Conservation (phyloP, 2,888 invertebrate species). For the Lymantria monacha region DNA sequence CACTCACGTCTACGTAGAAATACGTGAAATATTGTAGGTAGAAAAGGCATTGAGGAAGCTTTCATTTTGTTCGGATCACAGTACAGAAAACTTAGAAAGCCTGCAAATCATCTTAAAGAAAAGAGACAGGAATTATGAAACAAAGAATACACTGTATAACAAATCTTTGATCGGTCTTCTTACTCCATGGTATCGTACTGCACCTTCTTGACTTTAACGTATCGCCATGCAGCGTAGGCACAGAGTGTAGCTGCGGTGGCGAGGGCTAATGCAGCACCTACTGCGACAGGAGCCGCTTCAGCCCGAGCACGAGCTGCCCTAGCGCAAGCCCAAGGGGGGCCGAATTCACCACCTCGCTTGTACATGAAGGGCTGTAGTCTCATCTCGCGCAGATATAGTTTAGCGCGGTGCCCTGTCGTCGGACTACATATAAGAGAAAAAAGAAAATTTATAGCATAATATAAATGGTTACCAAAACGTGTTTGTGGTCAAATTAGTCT, state of each 20-base stretch:
- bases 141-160: too few species aligned
- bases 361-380: slow-evolving; percentile 95
- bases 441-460: too few species aligned
- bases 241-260: slow-evolving; percentile 91
- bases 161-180: not conserved
- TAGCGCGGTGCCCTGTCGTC: slow-evolving; percentile 79
- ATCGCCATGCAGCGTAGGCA: slow-evolving; percentile 89
- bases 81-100: too few species aligned
- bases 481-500: too few species aligned
- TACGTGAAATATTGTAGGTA: too few species aligned
- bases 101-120: too few species aligned
- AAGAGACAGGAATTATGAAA: too few species aligned
- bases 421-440: slow-evolving; percentile 41
- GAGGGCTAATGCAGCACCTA: slow-evolving; percentile 90
- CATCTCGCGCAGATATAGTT: slow-evolving; percentile 85
- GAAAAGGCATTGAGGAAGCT: too few species aligned
- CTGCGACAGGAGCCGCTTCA: slow-evolving; percentile 89
- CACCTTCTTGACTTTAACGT: slow-evolving; percentile 33
- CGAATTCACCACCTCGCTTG: slow-evolving; percentile 87
- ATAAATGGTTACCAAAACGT: too few species aligned
- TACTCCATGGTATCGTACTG: slow-evolving; percentile 35
- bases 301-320: slow-evolving; percentile 80
- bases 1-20: too few species aligned
- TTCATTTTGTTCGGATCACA: too few species aligned
- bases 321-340: slow-evolving; percentile 86